Conservation (phyloP, 2,113 vertebrate genomes). For the Taurulus bubalis region DNA sequence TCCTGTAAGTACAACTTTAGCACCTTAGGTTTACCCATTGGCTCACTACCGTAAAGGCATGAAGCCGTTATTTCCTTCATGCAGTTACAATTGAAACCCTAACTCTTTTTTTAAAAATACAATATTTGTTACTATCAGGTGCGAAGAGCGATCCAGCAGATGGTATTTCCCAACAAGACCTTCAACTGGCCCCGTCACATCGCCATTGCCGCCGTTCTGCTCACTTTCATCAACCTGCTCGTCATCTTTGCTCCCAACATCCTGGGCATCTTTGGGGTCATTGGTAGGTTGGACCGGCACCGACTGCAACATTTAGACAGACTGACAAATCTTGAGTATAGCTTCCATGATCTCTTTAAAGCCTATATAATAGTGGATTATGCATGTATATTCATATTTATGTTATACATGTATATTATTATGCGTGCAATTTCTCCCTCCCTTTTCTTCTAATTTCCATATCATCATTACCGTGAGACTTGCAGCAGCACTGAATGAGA, state of each 20-base stretch:
- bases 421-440: not conserved
- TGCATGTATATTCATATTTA: not conserved
- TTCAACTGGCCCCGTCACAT: constrained; percentile 94
- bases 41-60: not conserved
- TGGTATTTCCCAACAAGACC: constrained; percentile 93
- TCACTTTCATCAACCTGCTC: constrained; percentile 93
- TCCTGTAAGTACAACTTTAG: constrained; percentile 86
- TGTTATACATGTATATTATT: not conserved
- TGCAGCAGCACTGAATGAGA: constrained; percentile 3
- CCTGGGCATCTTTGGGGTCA: constrained; percentile 96
- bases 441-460: not conserved
- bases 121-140: constrained; percentile 81
- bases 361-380: not conserved
- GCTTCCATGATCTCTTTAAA: not conserved
- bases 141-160: constrained; percentile 95
- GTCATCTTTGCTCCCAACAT: constrained; percentile 99
- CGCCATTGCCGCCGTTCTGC: constrained; percentile 87
- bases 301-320: not conserved
- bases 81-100: not conserved
- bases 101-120: not conserved
- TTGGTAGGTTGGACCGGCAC: constrained; percentile 84
- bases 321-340: not conserved
- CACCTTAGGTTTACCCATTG: not conserved
- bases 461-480: not conserved
- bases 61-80: not conserved